phyloP scores from a whole-genome alignment of 1,140 invertebrate genomes.

The Plutomurus gul region DNA sequence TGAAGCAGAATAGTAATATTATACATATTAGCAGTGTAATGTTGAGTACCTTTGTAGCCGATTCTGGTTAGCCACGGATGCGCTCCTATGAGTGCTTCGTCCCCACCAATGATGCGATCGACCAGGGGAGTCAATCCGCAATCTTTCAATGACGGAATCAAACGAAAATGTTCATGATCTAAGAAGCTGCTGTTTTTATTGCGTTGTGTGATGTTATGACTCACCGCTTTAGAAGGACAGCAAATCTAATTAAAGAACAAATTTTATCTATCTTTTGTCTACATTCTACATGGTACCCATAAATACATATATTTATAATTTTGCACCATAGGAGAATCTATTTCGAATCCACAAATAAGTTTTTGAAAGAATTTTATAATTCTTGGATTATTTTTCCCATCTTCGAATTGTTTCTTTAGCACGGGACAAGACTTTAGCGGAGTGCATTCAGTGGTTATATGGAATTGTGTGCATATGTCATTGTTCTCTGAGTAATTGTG shows the following conservation, averaged over 20 bases:
- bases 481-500: no score
- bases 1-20: not conserved
- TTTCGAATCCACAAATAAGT: constrained; percentile 20
- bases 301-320: not conserved
- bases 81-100: not conserved
- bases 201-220: not conserved
- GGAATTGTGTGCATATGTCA: no score
- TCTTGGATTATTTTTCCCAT: not conserved
- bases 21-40: not conserved
- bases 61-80: not conserved
- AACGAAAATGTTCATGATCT: constrained; percentile 4
- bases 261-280: not conserved
- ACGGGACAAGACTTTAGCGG: not conserved
- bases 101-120: not conserved
- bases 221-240: not conserved
- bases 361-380: not conserved
- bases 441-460: not conserved
- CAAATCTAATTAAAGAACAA: not conserved
- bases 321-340: not conserved
- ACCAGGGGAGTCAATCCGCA: not conserved
- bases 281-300: not conserved
- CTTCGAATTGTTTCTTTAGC: not conserved
- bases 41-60: constrained; percentile 1
- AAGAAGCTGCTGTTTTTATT: not conserved
- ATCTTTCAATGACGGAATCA: not conserved